Base-by-base conservation (phyloP, 2,888 invertebrate genomes). In the Apoda limacodes region DNA sequence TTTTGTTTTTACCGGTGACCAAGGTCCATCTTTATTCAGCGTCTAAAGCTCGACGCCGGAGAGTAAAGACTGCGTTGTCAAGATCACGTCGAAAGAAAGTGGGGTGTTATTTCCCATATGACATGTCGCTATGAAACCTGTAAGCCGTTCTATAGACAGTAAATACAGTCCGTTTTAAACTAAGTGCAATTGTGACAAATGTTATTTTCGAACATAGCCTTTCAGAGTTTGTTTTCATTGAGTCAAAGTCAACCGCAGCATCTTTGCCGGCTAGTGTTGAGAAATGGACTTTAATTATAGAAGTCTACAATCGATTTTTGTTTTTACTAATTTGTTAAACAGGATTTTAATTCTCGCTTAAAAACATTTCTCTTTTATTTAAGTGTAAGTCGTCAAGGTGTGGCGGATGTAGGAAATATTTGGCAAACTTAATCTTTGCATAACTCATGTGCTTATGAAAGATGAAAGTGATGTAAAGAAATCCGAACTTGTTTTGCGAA, bases 81-180 rank as follows among this genome's bases (percentile, higher is more conserved):
- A 54, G 50, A 55, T 55, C 47, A 46, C 45, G 42, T 40, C 40
- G 33, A 34, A 63, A 62, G 66, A 67, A 67, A 65, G 65, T 60
- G 52, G 63, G 60, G 54, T 63, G 48, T 40, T 42, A 48, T 48
- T 55, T 60, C 61, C 58, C 61, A 61, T 63, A 55, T 45, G 48
- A 37, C 41, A 20, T 35, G 25, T n/a, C n/a, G n/a, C n/a, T n/a
- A n/a, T n/a, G n/a, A n/a, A n/a, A n/a, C n/a, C n/a, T n/a, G n/a
- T n/a, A n/a, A n/a, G n/a, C n/a, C n/a, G n/a, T n/a, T n/a, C n/a
- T n/a, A n/a, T n/a, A n/a, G n/a, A n/a, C n/a, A n/a, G n/a, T n/a
- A n/a, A n/a, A n/a, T n/a, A n/a, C n/a, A n/a, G n/a, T n/a, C n/a
- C n/a, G n/a, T n/a, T n/a, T n/a, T n/a, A n/a, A n/a, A n/a, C n/a